Evolutionary conservation across 2,888 invertebrate genomes (phyloP), one percentile per base, ranked within the genome.

Genomic region (Eucera pruinosa): DNA sequence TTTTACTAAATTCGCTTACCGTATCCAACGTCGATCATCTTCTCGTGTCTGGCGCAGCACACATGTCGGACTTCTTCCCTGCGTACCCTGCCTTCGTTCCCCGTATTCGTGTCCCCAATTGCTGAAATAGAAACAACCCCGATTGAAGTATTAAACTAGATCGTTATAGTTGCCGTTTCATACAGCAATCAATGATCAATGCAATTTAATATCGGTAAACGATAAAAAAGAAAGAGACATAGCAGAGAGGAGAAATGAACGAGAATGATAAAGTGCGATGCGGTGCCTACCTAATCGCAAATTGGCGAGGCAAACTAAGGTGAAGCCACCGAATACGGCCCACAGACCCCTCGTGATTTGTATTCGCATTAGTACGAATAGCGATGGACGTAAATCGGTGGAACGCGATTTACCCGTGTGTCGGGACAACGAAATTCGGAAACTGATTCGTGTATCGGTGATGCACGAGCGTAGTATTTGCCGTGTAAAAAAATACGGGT

Each of bases 1-100:
- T 47, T 47, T 72, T 18, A 9, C 20, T 6, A n/a, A 52, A 61
- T 20, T 52, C 4, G 86, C 90, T 90, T 79, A 89, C 92, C 92
- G 74, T 90, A 87, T 64, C 92, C 92, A 43, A 91, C 88, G 68
- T 88, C 89, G 48, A 90, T 85, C 79, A 89, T 88, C 83, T 87
- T 91, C 73, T 89, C 88, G 54, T 92, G 90, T 69, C 89, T 89
- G 7, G 91, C 90, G 60, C 92, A 92, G 79, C 92, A 92, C 11
- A 78, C 55, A 43, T 84, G 74, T 76, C 84, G 58, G 1, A 55
- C 27, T 39, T 87, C 86, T 18, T 81, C 82, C 39, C 64, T 64
- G 33, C 65, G 75, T 6, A 71, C 33, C 25, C 57, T 72, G 52
- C 58, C 78, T 9, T 81, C 80, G 45, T 50, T 62, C 6, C 25